Evolutionary conservation across 2,113 vertebrate species (phyloP).

Genomic region (Colistium nudipinnis): DNA sequence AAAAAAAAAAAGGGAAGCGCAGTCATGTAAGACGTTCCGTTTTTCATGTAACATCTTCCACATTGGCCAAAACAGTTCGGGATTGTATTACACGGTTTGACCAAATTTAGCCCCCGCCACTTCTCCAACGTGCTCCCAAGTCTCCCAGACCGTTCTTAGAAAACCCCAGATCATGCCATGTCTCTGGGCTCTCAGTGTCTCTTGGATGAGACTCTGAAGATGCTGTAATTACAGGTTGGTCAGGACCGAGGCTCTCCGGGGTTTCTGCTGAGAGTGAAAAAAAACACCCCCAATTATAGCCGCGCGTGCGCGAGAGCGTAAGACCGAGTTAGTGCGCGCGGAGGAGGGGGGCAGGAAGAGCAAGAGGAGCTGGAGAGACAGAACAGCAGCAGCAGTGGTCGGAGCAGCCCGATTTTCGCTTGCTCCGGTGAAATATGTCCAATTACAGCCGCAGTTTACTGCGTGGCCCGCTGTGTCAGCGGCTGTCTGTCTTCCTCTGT

Average conservation of each 20-base stretch:
- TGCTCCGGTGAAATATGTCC: slow-evolving; percentile 72
- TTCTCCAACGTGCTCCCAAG: slow-evolving; percentile 24
- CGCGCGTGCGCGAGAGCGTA: slow-evolving; percentile 49
- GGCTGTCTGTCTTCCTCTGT: slow-evolving; percentile 66
- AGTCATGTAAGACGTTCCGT: slow-evolving; percentile 17
- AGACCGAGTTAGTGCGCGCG: slow-evolving; percentile 32
- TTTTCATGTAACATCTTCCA: slow-evolving; percentile 37
- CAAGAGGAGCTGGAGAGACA: slow-evolving; percentile 27
- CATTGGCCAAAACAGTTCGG: slow-evolving; percentile 27
- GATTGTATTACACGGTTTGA: slow-evolving; percentile 29
- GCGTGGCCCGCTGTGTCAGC: slow-evolving; percentile 76
- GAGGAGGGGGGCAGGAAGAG: slow-evolving; percentile 45
- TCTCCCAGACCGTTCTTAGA: slow-evolving; percentile 70
- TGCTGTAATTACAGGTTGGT: slow-evolving; percentile 83
- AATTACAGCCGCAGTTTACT: slow-evolving; percentile 72
- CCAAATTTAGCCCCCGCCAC: slow-evolving; percentile 36
- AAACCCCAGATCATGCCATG: slow-evolving; percentile 59
- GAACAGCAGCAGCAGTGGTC: slow-evolving; percentile 44
- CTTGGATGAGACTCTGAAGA: slow-evolving; percentile 75
- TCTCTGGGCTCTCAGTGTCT: slow-evolving; percentile 59
- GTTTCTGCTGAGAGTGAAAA: slow-evolving; percentile 77
- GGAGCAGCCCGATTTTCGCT: slow-evolving; percentile 54
- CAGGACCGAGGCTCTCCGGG: slow-evolving; percentile 70
- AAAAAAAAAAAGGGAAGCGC: no score
- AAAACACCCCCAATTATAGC: slow-evolving; percentile 79